Base-by-base conservation (phyloP, 2,888 invertebrate species). In the Sarcophaga carnaria region DNA sequence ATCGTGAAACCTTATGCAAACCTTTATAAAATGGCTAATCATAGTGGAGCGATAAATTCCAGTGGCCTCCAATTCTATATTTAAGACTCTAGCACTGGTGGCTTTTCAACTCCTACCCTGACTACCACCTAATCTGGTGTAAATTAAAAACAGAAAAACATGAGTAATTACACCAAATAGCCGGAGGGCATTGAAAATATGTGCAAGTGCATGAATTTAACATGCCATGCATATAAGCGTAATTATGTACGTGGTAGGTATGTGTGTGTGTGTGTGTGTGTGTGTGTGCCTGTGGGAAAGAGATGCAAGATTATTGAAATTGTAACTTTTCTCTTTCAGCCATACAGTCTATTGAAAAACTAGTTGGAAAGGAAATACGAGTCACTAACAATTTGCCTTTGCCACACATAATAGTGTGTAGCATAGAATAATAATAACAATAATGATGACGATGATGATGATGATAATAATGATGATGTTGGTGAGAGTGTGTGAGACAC, bases 271-370 rank as follows among this genome's bases (percentile, higher is more conserved):
- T 54, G 66, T 11, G 27, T 27, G 60, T 27, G 49, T 12, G 12
- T 54, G 66, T 11, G 47, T 27, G 60, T 20, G 49, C 8, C 12
- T 49, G 27, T 25, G 3, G 8, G 45, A 45, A 60, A 12, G 54
- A 37, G 37, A 37, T 37, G 14, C 37, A 71, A 45, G 75, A 71
- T 70, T 76, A 75, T 64, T n/a, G 22, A 70, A 60, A 75, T 49
- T 27, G 70, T 69, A 80, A 76, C 70, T 71, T 71, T 75, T 64
- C 75, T 37, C 37, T 37, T 59, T 47, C 64, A 37, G 8, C 37
- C 37, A 10, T 37, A 82, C 47, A 70, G 63, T 79, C 75, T 79
- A 80, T 84, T 84, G 70, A 71, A 84, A 80, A 77, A 77, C 70
- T 71, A 59, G 66, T 84, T 84, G 27, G 12, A 70, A 37, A 54